Evolutionary conservation across 1,140 invertebrate genomes (phyloP).

Genomic region (Drosophila parabipectinata): DNA sequence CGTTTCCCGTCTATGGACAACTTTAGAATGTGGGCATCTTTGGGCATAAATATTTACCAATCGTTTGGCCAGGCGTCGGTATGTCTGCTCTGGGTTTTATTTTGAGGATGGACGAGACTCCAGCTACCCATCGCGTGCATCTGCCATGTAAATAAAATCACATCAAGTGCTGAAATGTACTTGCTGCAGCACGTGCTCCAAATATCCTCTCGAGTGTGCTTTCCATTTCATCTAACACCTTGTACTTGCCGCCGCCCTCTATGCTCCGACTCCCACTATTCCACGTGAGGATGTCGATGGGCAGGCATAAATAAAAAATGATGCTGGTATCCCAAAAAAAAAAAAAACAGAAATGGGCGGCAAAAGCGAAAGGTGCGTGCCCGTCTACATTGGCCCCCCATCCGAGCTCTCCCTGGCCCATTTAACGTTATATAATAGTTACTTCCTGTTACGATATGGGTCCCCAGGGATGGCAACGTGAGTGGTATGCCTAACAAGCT

Average conservation of each 20-base stretch:
- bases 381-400: slow-evolving; percentile 30
- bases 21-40: slow-evolving; percentile 38
- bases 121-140: slow-evolving; percentile 17
- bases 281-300: slow-evolving; percentile 41
- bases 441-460: slow-evolving; percentile 52
- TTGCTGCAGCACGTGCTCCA: slow-evolving; percentile 67
- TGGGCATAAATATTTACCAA: slow-evolving; percentile 71
- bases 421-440: slow-evolving; percentile 72
- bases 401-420: slow-evolving; percentile 32
- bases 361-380: slow-evolving; percentile 62
- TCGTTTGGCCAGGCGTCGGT: slow-evolving; percentile 53
- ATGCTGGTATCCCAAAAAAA: slow-evolving; percentile 46
- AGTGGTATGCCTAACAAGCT: slow-evolving; percentile 28
- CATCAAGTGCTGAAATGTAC: slow-evolving; percentile 64
- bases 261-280: not conserved
- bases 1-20: slow-evolving; percentile 33
- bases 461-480: slow-evolving; percentile 50
- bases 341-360: slow-evolving; percentile 11
- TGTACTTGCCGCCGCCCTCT: not conserved
- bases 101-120: slow-evolving; percentile 4
- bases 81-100: slow-evolving; percentile 47
- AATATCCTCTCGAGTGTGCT: slow-evolving; percentile 77
- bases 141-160: slow-evolving; percentile 70
- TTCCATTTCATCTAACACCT: slow-evolving; percentile 76
- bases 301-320: slow-evolving; percentile 77